These are phyloP conservation scores for Cyprinodon tularosa DNA, from an alignment of 2,113 vertebrate genomes.

Conservation along the genomic window DNA sequence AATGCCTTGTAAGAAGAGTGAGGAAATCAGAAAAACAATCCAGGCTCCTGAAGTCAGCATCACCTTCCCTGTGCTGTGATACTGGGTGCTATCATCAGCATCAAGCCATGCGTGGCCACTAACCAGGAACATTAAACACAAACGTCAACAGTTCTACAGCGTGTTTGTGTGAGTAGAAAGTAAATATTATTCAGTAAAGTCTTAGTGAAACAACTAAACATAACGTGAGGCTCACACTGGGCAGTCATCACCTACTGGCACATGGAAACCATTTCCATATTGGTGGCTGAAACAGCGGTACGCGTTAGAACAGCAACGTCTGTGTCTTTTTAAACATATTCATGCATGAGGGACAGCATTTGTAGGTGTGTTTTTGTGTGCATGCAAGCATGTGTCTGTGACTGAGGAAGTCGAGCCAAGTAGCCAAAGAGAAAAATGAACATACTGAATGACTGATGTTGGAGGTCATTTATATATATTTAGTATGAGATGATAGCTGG, in stretches of 20 bases:
- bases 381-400: conserved; percentile 31
- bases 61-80: conserved; percentile 47
- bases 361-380: conserved; percentile 54
- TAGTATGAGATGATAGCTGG: conserved; percentile 72
- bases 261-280: no score
- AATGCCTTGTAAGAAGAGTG: conserved; percentile 27
- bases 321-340: conserved; percentile 35
- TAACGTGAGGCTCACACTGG: conserved; percentile 37
- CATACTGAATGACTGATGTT: conserved; percentile 59
- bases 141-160: conserved; percentile 49
- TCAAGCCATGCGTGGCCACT: conserved; percentile 51
- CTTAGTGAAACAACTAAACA: conserved; percentile 36
- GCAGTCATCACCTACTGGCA: conserved; percentile 52
- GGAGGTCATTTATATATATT: conserved; percentile 54
- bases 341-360: conserved; percentile 50
- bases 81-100: conserved; percentile 55
- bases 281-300: no score
- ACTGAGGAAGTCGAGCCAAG: conserved; percentile 42
- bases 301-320: conserved; percentile 31
- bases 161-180: not conserved
- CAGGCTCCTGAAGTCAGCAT: conserved; percentile 55
- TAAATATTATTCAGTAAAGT: conserved; percentile 32
- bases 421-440: conserved; percentile 42
- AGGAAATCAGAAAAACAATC: conserved; percentile 20
- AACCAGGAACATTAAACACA: conserved; percentile 64